A percentile compares a stretch with the other conserved stretches of the same genome.
Conservation (phyloP, 2,888 invertebrate species). For the Phania funesta region DNA sequence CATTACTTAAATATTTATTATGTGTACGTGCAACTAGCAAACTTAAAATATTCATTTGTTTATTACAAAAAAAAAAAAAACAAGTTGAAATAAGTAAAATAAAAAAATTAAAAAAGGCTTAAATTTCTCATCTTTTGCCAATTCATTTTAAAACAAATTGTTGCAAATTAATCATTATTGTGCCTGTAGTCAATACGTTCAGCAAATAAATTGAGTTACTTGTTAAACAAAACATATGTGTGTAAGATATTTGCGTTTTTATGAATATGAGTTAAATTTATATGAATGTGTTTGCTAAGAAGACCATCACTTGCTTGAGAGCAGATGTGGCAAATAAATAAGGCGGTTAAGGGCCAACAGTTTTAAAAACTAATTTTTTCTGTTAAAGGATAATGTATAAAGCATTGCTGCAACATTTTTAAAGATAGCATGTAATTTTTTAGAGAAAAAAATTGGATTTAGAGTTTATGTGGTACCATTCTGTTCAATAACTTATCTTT, state of each 20-base stretch:
- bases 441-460: too few relatives aligned
- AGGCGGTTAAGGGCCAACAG: background rate
- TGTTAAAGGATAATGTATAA: background rate
- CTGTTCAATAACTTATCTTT: too few relatives aligned
- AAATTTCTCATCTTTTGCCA: conserved; percentile 44
- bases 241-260: conserved; percentile 1
- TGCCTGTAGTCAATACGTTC: conserved; percentile 64
- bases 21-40: conserved; percentile 20
- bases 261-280: conserved; percentile 14
- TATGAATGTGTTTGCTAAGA: background rate
- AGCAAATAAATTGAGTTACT: conserved; percentile 63
- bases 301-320: conserved; percentile 22
- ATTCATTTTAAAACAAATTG: conserved; percentile 65
- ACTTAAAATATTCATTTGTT: conserved; percentile 3
- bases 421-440: too few relatives aligned
- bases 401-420: too few relatives aligned
- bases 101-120: background rate
- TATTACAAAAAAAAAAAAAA: background rate
- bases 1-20: conserved; percentile 49
- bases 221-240: conserved; percentile 48
- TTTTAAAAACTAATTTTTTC: background rate
- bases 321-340: conserved; percentile 2
- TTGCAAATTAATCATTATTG: conserved; percentile 62
- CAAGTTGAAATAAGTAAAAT: conserved; percentile 1
- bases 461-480: too few relatives aligned